phyloP scores from a whole-genome alignment of 2,113 vertebrate species.

The Redunca redunca region DNA sequence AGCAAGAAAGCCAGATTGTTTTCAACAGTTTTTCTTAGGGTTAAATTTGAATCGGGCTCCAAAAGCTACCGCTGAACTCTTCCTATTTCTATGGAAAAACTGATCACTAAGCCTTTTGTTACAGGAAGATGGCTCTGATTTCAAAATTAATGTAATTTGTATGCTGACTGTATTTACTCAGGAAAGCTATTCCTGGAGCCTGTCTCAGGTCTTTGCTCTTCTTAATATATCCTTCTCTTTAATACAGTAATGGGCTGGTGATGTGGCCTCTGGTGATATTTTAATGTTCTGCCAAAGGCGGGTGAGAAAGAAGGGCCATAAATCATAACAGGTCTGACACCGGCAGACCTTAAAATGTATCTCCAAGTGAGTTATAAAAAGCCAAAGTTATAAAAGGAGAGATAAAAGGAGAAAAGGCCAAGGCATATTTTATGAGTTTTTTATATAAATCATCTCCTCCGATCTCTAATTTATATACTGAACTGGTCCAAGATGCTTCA shows the following conservation, averaged over 20 bases:
- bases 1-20: neutral
- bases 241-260: neutral
- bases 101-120: conserved; percentile 41
- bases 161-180: conserved; percentile 54
- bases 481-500: neutral
- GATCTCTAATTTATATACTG: neutral
- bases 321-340: neutral
- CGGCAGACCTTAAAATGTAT: neutral
- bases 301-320: conserved; percentile 31
- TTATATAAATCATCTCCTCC: conserved; percentile 11
- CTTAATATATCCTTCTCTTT: conserved; percentile 36
- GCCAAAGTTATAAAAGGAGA: conserved; percentile 4
- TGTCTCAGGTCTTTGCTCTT: conserved; percentile 24
- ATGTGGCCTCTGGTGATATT: conserved; percentile 17
- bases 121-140: neutral
- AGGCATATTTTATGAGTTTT: conserved; percentile 33
- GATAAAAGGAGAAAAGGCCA: conserved; percentile 32
- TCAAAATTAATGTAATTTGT: conserved; percentile 30
- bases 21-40: neutral
- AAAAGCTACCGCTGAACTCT: conserved; percentile 31
- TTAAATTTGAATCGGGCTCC: neutral
- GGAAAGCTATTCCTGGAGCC: conserved; percentile 31
- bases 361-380: conserved; percentile 50
- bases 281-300: conserved; percentile 44
- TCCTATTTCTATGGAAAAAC: neutral